Evolutionary conservation across 2,113 vertebrate genomes (phyloP), one percentile per base, ranked within the genome.

Genomic region (Platysteira castanea): DNA sequence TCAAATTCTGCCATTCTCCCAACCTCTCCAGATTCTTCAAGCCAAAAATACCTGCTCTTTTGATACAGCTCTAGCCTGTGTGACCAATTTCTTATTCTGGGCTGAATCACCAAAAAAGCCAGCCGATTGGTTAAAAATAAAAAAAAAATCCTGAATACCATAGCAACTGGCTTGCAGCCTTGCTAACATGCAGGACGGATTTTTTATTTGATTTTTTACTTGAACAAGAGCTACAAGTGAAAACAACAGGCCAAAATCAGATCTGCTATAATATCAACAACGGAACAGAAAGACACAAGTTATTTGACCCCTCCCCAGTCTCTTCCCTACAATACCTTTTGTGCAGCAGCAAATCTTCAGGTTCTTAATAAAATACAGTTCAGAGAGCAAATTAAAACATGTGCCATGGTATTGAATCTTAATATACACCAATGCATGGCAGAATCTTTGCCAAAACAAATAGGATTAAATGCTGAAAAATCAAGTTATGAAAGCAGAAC

Each of bases 151-250:
- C 81, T 68, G 47, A 96, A 73, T 65, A 84, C 93, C 96, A 97
- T 96, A 96, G 97, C 95, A 97, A 96, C 97, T 92, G 65, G 80
- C 73, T 92, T 28, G 1, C 60, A 84, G 85, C 84, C 61, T 65
- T 89, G 53, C 93, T 95, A 92, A 63, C 24, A 7, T 23, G 19
- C 52, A 89, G 71, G 69, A 81, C 74, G 79, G 76, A 75, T 78
- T 90, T 94, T 94, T 67, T 27, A 84, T 52, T 83, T n/a, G 39
- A n/a, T n/a, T n/a, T n/a, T n/a, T n/a, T n/a, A n/a, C n/a, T n/a
- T n/a, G 52, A 95, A 92, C 33, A 37, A 91, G 88, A 95, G 39
- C 82, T 95, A 93, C 90, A 96, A 93, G 79, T 92, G 88, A 94
- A 94, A 94, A 90, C 18, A 80, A 1, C 22, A 78, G 31, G 52